phyloP scores from a whole-genome alignment of 2,888 invertebrate species.

The Alentia gelatinosa region DNA sequence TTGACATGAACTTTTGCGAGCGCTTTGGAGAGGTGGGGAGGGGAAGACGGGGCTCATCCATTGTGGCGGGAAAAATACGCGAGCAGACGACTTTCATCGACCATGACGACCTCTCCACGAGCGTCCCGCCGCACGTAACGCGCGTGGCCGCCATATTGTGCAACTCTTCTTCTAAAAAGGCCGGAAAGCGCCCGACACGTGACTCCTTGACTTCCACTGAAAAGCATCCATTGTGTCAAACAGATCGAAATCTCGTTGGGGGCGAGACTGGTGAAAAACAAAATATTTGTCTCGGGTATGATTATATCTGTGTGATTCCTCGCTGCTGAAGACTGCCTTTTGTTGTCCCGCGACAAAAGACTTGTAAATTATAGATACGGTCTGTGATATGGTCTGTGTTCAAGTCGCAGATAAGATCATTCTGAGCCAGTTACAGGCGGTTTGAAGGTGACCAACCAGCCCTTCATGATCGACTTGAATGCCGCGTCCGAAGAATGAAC shows the following conservation, averaged over 20 bases:
- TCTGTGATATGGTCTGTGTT: not conserved
- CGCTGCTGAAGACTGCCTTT: not conserved
- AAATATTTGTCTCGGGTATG: constrained; percentile 18
- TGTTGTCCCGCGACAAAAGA: not conserved
- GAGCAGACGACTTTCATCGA: constrained; percentile 28
- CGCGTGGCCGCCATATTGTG: not conserved
- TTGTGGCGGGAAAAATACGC: constrained; percentile 7
- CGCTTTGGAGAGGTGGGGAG: not conserved
- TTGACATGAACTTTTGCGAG: constrained; percentile 36
- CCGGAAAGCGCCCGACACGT: not conserved
- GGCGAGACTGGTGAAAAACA: constrained; percentile 21
- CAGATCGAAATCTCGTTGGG: not conserved
- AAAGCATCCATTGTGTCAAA: not conserved
- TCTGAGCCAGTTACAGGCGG: not conserved
- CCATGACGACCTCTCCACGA: not conserved
- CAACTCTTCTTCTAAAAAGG: not conserved
- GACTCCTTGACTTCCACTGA: not conserved
- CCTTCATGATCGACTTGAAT: constrained; percentile 30
- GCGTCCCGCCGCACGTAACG: not conserved
- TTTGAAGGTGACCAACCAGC: not conserved
- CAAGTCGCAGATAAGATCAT: not conserved
- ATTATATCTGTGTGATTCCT: constrained; percentile 24
- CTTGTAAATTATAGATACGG: constrained; percentile 32
- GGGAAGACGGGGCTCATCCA: not conserved
- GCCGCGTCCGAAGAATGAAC: not conserved